phyloP scores from a whole-genome alignment of 2,113 vertebrate species.

The Lepidothrix coronata region DNA sequence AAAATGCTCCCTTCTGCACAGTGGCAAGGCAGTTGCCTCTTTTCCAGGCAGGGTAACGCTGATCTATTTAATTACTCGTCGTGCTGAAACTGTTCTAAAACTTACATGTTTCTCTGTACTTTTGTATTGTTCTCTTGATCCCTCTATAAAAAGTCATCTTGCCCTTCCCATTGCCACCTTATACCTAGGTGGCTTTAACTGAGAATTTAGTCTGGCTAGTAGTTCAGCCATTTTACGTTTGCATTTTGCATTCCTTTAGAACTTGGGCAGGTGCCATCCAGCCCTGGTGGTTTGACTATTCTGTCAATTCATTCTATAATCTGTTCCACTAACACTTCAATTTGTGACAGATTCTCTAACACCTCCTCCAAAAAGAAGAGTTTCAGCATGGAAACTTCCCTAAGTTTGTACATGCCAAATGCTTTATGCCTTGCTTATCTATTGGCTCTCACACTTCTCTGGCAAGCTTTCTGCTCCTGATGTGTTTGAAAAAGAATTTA shows the following conservation, averaged over 20 bases:
- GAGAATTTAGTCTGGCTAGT: not conserved
- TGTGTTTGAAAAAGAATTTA: constrained; percentile 46
- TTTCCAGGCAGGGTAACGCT: not conserved
- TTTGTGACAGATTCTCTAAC: constrained; percentile 57
- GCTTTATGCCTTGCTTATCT: constrained; percentile 31
- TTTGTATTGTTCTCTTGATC: not conserved
- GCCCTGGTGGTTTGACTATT: not conserved
- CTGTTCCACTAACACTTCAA: constrained; percentile 25
- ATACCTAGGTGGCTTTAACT: not conserved
- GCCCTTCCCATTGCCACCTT: not conserved
- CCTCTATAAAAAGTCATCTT: not conserved
- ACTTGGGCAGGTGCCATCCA: not conserved
- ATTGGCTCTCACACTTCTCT: constrained; percentile 29
- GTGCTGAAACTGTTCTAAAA: not conserved
- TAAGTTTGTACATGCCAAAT: constrained; percentile 4
- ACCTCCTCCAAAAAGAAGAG: constrained; percentile 24
- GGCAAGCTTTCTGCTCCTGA: constrained; percentile 25
- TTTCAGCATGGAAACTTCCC: constrained; percentile 31
- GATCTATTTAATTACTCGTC: not conserved
- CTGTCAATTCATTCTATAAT: constrained; percentile 32
- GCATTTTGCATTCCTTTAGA: constrained; percentile 4
- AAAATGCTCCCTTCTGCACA: not conserved
- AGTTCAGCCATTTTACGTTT: not conserved
- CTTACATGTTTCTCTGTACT: not conserved
- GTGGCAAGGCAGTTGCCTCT: not conserved